Base-by-base conservation (phyloP, 1,140 invertebrate genomes). In the Arion vulgaris region DNA sequence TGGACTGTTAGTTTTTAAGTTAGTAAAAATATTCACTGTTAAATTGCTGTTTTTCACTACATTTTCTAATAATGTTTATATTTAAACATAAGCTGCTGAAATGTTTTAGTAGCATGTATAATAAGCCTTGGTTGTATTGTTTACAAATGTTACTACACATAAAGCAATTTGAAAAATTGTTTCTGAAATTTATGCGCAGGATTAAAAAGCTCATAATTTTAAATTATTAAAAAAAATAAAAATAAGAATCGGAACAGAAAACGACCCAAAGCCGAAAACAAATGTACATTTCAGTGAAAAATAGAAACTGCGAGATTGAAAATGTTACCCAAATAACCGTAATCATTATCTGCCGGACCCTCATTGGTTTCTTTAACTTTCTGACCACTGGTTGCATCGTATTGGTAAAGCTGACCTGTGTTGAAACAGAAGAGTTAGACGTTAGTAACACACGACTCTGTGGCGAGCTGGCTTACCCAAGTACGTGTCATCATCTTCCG, bases 271-370 rank as follows among this genome's bases (percentile, higher is more conserved):
- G 62, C 62, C 62, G n/a, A 66, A 66, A 66, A 57, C 5, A 66
- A 28, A 66, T 66, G n/a, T 32, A 11, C 11, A 17, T 34, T 66
- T 66, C 28, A 66, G 62, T 32, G 17, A 13, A 66, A 66, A 32
- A 32, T 66, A 7, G 62, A 66, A 32, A 34, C 62, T 66, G 62
- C 17, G 62, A 57, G 51, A 66, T 66, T 66, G 51, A 62, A 79
- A 49, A 69, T 45, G 78, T 80, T 80, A 80, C 78, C 78, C 62
- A 32, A 9, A 41, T 71, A 80, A 69, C 78, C 68, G 34, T 80
- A 80, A 71, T 80, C 78, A 45, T 49, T 71, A 36, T 69, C 78
- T 41, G 78, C 9, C 9, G 36, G 17, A 19, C 34, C 51, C 51
- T 80, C 78, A 41, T 51, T 45, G 66, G 62, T 71, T 51, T 69